A percentile compares a stretch with the other conserved stretches of the same genome.
Evolutionary conservation across 1,140 invertebrate genomes (phyloP).

Genomic region (Micrasema minimum): DNA sequence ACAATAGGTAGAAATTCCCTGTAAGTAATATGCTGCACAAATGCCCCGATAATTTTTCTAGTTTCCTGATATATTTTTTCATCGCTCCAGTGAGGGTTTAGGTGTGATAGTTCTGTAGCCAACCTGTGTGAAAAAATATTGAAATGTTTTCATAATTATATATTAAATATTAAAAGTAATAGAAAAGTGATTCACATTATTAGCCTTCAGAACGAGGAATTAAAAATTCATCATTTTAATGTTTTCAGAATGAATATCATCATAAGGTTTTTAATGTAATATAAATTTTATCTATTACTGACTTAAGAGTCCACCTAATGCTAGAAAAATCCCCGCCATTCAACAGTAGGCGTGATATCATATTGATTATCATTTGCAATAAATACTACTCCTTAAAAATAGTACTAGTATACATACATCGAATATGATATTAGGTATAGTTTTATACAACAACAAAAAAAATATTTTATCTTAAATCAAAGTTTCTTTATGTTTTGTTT

Average conservation of each 20-base stretch:
- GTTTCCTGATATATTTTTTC: conserved; percentile 90
- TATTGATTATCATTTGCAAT: too few species aligned
- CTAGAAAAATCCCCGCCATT: too few species aligned
- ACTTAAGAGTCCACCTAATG: too few species aligned
- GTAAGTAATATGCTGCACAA: conserved; percentile 90
- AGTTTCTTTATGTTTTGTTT: too few species aligned
- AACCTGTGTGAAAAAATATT: conserved; percentile 66
- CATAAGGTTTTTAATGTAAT: too few species aligned
- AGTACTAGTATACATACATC: too few species aligned
- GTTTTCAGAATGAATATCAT: conserved; percentile 25
- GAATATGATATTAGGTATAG: too few species aligned
- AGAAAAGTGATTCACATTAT: background rate
- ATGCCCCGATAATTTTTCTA: conserved; percentile 81
- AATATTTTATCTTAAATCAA: too few species aligned
- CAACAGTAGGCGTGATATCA: too few species aligned
- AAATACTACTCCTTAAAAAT: too few species aligned
- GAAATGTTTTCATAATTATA: background rate
- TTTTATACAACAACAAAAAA: too few species aligned
- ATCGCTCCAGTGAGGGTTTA: conserved; percentile 90
- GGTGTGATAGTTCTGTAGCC: conserved; percentile 75
- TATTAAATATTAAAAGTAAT: background rate
- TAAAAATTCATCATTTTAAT: conserved; percentile 23
- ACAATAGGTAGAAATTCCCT: conserved; percentile 89
- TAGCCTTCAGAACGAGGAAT: conserved; percentile 36
- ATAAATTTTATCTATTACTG: too few species aligned